Base-by-base conservation (phyloP, 2,888 invertebrate species). In the Gymnoscelis rufifasciata region DNA sequence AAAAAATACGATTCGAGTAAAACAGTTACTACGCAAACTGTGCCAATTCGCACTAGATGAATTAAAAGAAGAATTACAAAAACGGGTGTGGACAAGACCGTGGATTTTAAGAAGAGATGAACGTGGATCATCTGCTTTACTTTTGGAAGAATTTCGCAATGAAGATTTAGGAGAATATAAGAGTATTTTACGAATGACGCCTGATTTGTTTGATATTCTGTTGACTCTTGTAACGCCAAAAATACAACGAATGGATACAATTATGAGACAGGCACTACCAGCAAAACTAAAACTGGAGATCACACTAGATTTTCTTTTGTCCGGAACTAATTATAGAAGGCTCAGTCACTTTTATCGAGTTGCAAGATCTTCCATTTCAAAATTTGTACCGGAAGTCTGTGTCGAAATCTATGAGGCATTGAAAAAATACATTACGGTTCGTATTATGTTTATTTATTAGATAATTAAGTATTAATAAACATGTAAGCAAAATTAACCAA, bases 231-330 rank as follows among this genome's bases (percentile, higher is more conserved):
- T 35, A 19, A 42, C 35, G 8, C 36, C 42, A 42, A 19, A 7
- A n/a, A 42, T 42, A 35, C 35, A 42, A 42, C 35, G 28, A 28
- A 10, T 27, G 35, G 42, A 36, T 35, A 42, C 42, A 28, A 19
- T 42, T 19, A 1, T 42, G 35, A 42, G 35, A 42, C 35, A 42
- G 35, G 35, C 42, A 19, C 35, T 35, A 36, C 26, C 15, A 7
- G 35, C 35, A 42, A 42, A 35, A 19, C 11, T 19, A 35, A 42
- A 42, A 42, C 28, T 33, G 15, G 27, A 42, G 23, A 5, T 39
- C 29, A 8, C 38, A 12, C 19, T 29, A 39, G 8, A 19, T 8
- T 39, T 29, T 29, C 10, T 39, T 8, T 28, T 8, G 29, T 7
- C 38, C 15, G 38, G 38, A 14, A 35, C 15, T 15, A 41, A 33